These are phyloP conservation scores for Gonatopus flavifemur DNA, from an alignment of 1,140 invertebrate genomes.

Conservation along the genomic window DNA sequence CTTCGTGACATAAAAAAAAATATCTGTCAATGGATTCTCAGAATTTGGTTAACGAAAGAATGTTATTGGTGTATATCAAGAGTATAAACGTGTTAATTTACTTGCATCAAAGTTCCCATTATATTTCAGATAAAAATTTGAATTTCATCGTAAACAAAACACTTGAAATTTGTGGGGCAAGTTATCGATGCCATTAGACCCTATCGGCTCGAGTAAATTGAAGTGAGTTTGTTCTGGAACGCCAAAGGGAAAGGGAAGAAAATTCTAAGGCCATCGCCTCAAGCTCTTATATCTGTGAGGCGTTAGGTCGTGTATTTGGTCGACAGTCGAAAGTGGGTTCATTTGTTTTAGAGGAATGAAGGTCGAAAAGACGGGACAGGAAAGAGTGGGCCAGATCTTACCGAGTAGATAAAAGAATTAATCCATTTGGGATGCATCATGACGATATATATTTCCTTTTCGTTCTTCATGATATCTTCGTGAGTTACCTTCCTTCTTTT, in stretches of 20 bases:
- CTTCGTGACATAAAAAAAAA: too few species aligned
- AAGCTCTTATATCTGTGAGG: too few species aligned
- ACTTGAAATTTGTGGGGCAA: slow-evolving; percentile 34
- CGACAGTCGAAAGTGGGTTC: slow-evolving; percentile 19
- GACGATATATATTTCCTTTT: slow-evolving; percentile 8
- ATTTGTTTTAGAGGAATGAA: slow-evolving; percentile 28
- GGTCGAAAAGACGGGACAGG: too few species aligned
- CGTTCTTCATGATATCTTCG: slow-evolving; percentile 10
- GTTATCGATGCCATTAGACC: slow-evolving; percentile 42
- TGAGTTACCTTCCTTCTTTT: slow-evolving; percentile 6
- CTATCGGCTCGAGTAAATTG: slow-evolving; percentile 9
- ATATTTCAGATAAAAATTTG: too few species aligned
- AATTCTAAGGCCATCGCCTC: too few species aligned
- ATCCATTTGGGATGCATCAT: slow-evolving; percentile 18
- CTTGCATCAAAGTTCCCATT: too few species aligned
- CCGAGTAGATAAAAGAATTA: slow-evolving; percentile 18
- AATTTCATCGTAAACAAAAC: too few species aligned
- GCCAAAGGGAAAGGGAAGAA: slow-evolving; percentile 10
- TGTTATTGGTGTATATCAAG: too few species aligned
- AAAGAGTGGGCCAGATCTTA: slow-evolving; percentile 19
- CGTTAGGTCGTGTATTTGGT: background rate
- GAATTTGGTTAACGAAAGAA: too few species aligned
- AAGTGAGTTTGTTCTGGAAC: slow-evolving; percentile 1
- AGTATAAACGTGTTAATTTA: too few species aligned
- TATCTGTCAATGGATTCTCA: too few species aligned